These are phyloP conservation scores for Aphrophora alni DNA, from an alignment of 2,888 invertebrate genomes.

Conservation along the genomic window DNA sequence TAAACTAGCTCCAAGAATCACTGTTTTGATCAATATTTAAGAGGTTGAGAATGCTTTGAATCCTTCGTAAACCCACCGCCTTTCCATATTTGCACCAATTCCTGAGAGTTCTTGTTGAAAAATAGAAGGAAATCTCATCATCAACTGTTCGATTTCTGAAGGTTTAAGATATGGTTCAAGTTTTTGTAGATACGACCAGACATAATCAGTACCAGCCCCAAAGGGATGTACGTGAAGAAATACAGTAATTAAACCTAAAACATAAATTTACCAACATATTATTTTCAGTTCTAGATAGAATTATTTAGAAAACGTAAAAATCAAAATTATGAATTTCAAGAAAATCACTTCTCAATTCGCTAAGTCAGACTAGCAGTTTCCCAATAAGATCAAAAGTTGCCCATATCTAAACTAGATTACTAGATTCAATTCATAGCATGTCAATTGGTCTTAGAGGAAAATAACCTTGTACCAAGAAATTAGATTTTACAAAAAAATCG, in stretches of 20 bases:
- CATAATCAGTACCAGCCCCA: constrained; percentile 88
- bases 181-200: constrained; percentile 89
- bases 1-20: too few relatives aligned
- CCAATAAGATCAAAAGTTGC: too few relatives aligned
- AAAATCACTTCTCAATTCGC: neutral
- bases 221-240: constrained; percentile 93
- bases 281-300: neutral
- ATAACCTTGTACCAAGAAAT: too few relatives aligned
- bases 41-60: neutral
- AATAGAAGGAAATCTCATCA: constrained; percentile 78
- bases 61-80: constrained; percentile 68
- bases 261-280: constrained; percentile 33
- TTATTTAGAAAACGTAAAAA: too few relatives aligned
- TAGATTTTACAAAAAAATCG: too few relatives aligned
- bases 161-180: constrained; percentile 74
- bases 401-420: too few relatives aligned
- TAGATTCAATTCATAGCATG: too few relatives aligned
- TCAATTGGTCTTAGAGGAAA: too few relatives aligned
- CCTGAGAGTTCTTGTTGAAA: constrained; percentile 81
- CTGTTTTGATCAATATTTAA: too few relatives aligned
- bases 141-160: constrained; percentile 76
- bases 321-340: constrained; percentile 20
- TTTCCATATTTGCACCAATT: constrained; percentile 84
- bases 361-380: too few relatives aligned
- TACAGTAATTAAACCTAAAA: constrained; percentile 77